Base-by-base conservation (phyloP, 2,888 invertebrate species). In the Cryptosula pallasiana region DNA sequence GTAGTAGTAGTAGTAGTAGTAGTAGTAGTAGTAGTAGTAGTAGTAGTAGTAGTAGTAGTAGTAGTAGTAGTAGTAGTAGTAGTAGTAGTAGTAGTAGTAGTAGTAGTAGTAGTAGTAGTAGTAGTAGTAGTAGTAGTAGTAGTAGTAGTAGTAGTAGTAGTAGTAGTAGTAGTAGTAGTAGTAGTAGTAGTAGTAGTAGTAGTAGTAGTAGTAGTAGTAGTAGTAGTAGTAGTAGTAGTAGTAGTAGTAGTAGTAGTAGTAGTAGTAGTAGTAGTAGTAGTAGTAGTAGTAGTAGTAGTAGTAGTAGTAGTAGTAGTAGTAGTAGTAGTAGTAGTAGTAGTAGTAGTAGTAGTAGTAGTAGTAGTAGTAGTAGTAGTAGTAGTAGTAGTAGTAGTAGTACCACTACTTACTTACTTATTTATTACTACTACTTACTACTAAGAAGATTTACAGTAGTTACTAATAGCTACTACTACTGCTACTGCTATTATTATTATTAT, bases 151-250 rank as follows among this genome's bases (percentile, higher is more conserved):
- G n/a, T n/a, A n/a, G n/a, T n/a, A n/a, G n/a, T n/a, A n/a, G n/a
- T n/a, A n/a, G 79, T 85, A 80, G 54, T 35, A 58, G 20, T 75
- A 75, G 75, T 58, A n/a, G 25, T 58, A 58, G 25, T 58, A n/a
- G 25, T 58, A 58, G 25, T 58, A n/a, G 25, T 58, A 58, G 25
- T 58, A n/a, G 25, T 58, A 58, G 25, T 58, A n/a, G 25, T 58
- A 58, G 25, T 58, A n/a, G 25, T 58, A 58, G 25, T 58, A n/a
- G 25, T 58, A 58, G 25, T 58, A n/a, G 25, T 58, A 58, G 25
- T 58, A n/a, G 25, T 58, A 58, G 25, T 58, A n/a, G 25, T 58
- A 58, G 25, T 58, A n/a, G 25, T 58, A 58, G 25, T 58, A 58
- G 25, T 58, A 58, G 25, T 58, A 58, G 25, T 58, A n/a, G 25